Conservation (phyloP, 2,113 vertebrate genomes). For the Chaenogobius annularis region DNA sequence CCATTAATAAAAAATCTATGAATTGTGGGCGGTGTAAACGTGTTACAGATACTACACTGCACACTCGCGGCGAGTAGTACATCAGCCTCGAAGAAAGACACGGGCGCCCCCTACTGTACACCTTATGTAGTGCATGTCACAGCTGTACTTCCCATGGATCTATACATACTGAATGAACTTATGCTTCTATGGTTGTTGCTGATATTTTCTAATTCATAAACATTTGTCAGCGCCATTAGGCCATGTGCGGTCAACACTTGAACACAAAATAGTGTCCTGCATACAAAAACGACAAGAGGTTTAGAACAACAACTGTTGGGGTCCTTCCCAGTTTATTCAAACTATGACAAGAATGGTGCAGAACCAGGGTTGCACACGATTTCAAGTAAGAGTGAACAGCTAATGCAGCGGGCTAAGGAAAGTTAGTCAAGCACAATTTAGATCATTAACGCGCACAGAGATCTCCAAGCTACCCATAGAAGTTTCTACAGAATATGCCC, state of each 20-base stretch:
- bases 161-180: too few species aligned
- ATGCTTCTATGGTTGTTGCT: too few species aligned
- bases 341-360: not conserved
- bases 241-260: not conserved
- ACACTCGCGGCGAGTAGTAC: not conserved
- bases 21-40: not conserved
- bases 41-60: not conserved
- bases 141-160: not conserved
- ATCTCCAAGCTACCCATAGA: not conserved
- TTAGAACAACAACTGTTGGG: not conserved
- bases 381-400: not conserved
- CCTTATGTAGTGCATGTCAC: not conserved
- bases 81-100: not conserved
- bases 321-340: not conserved
- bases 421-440: not conserved
- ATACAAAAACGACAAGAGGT: not conserved
- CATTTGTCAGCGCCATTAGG: not conserved
- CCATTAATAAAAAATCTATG: too few species aligned
- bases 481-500: not conserved
- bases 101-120: conserved; percentile 30
- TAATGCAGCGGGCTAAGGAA: not conserved
- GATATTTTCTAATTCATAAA: not conserved
- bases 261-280: not conserved
- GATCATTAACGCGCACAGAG: not conserved
- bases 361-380: not conserved